A percentile compares a stretch with the other conserved stretches of the same genome.
Evolutionary conservation across 2,797 vertebrate species (phyloP).

Genomic region (Zonotrichia albicollis): DNA sequence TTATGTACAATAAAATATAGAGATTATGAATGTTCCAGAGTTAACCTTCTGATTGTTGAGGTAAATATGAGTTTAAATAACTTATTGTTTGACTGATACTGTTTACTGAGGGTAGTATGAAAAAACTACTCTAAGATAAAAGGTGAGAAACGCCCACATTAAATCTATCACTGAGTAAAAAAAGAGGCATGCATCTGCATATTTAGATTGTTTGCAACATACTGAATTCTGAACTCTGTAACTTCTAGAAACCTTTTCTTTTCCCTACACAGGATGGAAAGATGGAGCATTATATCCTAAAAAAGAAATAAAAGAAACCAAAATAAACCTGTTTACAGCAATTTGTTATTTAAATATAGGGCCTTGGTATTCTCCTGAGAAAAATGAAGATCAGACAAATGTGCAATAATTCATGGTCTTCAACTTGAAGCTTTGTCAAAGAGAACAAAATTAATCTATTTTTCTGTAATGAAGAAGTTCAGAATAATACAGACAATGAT

Average conservation of each 20-base stretch:
- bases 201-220: not conserved
- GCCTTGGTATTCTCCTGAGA: not conserved
- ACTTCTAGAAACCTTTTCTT: not conserved
- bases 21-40: not conserved
- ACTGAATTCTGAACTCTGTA: not conserved
- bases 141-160: accelerated
- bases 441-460: not conserved
- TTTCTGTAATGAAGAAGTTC: not conserved
- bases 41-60: not conserved
- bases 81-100: not conserved
- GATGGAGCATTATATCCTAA: not conserved
- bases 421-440: not conserved
- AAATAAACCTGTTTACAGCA: not conserved
- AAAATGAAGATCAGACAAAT: not conserved
- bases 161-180: not conserved
- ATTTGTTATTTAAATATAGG: not conserved
- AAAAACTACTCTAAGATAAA: not conserved
- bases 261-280: not conserved
- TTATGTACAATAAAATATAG: not conserved
- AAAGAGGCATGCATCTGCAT: not conserved
- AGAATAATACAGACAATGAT: not conserved
- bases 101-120: not conserved
- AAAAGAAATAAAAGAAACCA: not conserved
- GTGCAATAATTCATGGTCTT: not conserved
- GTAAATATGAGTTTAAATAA: not conserved